Base-by-base conservation (phyloP, 2,888 invertebrate species). In the Sthenelais limicola region DNA sequence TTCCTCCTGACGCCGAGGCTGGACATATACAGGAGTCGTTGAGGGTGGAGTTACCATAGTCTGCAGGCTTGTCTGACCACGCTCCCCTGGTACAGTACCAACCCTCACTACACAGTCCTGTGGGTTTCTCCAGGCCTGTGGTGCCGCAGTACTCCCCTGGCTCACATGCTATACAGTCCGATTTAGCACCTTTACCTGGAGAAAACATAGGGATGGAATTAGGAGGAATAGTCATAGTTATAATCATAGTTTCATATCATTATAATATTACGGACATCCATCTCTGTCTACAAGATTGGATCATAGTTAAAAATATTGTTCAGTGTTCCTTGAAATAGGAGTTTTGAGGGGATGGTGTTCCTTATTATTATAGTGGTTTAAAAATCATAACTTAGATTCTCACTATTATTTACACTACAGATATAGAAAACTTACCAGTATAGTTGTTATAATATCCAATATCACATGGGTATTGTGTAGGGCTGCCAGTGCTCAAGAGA, bases 31-130 rank as follows among this genome's bases (percentile, higher is more conserved):
- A 85, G 38, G 76, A 74, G 33, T 73, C 74, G 12, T 30, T 73
- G 54, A 54, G 48, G n/a, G 82, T 80, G 73, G 78, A 78, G 75
- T 84, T 85, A 7, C 82, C 84, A 24, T 81, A 79, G 54, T 84
- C 84, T 18, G 81, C 79, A 1, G 86, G 86, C 52, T 77, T 78
- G 58, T 72, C 72, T 5, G 81, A 77, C 82, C 82, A 82, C 0
- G 86, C 84, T n/a, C 83, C 86, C 18, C 82, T 68, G 5, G 81
- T 73, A 78, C 86, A 86, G 77, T 84, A 86, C 84, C 83, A 86
- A 52, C 86, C 86, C 15, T 78, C 79, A 51, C 74, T 72, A 78
- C 86, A 86, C 24, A 75, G 75, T 5, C 80, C 84, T 3, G 83
- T 76, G 1, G 81, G 76, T 1, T 73, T 38, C 3, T 79, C 66